These are phyloP conservation scores for Lasioglossum zephyrum DNA, from an alignment of 2,888 invertebrate genomes.

Conservation along the genomic window DNA sequence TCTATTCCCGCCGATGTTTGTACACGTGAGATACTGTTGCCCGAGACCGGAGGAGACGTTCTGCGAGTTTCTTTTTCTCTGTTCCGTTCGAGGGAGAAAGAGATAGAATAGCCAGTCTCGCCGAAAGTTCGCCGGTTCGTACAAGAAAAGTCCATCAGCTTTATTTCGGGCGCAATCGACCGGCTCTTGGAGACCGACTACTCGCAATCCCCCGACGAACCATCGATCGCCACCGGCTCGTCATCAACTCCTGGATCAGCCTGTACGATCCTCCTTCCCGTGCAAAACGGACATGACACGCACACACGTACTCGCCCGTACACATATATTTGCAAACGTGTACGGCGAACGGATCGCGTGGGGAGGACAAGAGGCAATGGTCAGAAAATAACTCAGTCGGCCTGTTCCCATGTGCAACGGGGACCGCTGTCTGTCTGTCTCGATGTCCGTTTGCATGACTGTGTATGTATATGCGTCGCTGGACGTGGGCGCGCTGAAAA, in stretches of 20 bases:
- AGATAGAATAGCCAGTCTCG: neutral
- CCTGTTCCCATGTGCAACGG: constrained; percentile 61
- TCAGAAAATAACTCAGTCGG: constrained; percentile 76
- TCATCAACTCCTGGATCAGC: constrained; percentile 29
- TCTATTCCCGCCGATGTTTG: constrained; percentile 5
- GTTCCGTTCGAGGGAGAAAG: neutral
- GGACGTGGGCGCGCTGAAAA: constrained; percentile 57
- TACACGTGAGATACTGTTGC: constrained; percentile 9
- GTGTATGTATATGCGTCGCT: neutral
- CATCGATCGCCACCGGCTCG: constrained; percentile 3
- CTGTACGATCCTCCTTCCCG: constrained; percentile 6
- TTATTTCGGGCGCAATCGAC: constrained; percentile 15
- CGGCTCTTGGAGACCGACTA: neutral
- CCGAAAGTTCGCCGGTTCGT: neutral
- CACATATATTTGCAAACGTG: neutral
- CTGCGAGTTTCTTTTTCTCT: neutral
- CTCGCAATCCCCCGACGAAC: neutral
- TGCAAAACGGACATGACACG: neutral
- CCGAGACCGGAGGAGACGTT: neutral
- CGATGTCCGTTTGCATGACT: neutral
- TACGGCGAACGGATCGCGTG: constrained; percentile 27
- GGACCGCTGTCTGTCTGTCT: neutral
- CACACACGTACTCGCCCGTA: constrained; percentile 4
- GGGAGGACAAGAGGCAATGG: constrained; percentile 70
- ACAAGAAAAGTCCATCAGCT: neutral